Percentiles rank a stretch among this genome's conserved stretches.
These are phyloP conservation scores for Anoplolepis gracilipes DNA, from an alignment of 1,140 invertebrate genomes.

Conservation along the genomic window DNA sequence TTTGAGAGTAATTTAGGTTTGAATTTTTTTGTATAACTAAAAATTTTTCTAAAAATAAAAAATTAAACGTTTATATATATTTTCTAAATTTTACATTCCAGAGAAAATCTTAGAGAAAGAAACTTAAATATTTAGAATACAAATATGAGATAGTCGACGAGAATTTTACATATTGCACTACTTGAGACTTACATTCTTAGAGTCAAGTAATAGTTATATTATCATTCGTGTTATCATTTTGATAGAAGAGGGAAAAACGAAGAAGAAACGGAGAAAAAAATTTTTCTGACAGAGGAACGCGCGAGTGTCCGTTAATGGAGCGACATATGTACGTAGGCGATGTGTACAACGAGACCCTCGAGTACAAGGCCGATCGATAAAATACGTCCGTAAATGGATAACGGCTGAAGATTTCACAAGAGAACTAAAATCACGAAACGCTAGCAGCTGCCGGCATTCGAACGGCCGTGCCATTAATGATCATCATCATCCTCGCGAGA, in stretches of 20 bases:
- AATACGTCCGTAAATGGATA: conserved; percentile 72
- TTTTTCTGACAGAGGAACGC: conserved; percentile 42
- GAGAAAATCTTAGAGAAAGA: background rate
- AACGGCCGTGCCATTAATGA: conserved; percentile 58
- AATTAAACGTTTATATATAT: background rate
- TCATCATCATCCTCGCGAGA: conserved; percentile 66
- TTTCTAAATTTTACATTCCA: background rate
- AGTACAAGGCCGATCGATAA: conserved; percentile 69
- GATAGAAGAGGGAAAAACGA: background rate
- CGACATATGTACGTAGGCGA: conserved; percentile 50
- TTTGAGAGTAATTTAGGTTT: background rate
- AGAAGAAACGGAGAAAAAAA: background rate
- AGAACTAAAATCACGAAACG: conserved; percentile 59
- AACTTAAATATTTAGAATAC: conserved; percentile 23
- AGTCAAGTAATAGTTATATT: conserved; percentile 15
- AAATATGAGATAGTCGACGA: background rate
- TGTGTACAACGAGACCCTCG: conserved; percentile 51
- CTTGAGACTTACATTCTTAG: too few species aligned
- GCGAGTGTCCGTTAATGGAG: conserved; percentile 45
- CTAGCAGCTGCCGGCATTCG: conserved; percentile 52
- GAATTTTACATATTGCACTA: background rate
- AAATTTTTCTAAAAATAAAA: background rate
- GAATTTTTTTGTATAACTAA: background rate
- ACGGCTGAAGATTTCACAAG: conserved; percentile 69
- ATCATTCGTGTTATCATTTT: background rate